These are phyloP conservation scores for Diarsia mendica DNA, from an alignment of 2,888 invertebrate species.

Conservation along the genomic window DNA sequence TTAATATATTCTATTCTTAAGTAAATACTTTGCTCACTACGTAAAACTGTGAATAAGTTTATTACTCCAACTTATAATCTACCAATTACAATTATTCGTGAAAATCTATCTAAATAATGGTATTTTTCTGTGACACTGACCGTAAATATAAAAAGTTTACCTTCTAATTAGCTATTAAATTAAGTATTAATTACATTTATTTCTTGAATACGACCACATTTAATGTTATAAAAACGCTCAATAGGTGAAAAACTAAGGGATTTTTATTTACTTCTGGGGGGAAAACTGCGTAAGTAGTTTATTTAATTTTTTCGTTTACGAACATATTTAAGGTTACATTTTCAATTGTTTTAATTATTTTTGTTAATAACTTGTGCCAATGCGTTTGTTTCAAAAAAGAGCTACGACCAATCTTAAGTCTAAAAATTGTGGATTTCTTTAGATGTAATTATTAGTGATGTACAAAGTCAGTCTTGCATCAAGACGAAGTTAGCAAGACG, in stretches of 20 bases:
- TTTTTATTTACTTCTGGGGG: conserved; percentile 53
- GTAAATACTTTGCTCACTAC: conserved; percentile 30
- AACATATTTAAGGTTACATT: conserved; percentile 61
- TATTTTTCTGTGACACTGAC: conserved; percentile 59
- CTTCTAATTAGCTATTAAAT: conserved; percentile 66
- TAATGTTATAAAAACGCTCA: conserved; percentile 71
- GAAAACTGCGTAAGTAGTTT: conserved; percentile 53
- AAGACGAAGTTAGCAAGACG: conserved; percentile 51
- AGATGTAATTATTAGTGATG: conserved; percentile 67
- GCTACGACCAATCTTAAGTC: conserved; percentile 71
- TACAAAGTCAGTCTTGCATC: conserved; percentile 64
- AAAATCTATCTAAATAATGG: conserved; percentile 41
- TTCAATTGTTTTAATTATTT: conserved; percentile 61
- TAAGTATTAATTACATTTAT: conserved; percentile 72
- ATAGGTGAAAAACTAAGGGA: conserved; percentile 68
- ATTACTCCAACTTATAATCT: not conserved
- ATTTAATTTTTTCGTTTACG: conserved; percentile 55
- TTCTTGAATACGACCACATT: conserved; percentile 68
- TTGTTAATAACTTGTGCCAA: conserved; percentile 77
- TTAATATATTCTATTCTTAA: conserved; percentile 31
- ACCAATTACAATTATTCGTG: conserved; percentile 8
- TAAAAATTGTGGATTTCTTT: conserved; percentile 61
- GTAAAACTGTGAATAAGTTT: conserved; percentile 16
- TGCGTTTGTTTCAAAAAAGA: conserved; percentile 71
- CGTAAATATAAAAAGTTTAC: conserved; percentile 50